Base-by-base conservation (phyloP, 2,113 vertebrate species). In the Spheniscus mendiculus region DNA sequence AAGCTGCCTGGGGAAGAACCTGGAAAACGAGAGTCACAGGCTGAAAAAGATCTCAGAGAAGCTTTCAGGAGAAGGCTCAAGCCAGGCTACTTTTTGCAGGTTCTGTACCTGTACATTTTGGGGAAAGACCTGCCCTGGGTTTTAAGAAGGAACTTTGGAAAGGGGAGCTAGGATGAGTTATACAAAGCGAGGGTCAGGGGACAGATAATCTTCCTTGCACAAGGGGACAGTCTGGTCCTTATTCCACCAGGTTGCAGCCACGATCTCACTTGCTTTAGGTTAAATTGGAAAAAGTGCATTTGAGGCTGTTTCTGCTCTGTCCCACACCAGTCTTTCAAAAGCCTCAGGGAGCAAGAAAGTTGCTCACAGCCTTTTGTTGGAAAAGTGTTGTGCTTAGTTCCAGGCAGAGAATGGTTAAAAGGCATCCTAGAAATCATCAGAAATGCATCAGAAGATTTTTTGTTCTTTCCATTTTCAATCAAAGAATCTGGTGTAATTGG, bases 351-450 rank as follows among this genome's bases (percentile, higher is more conserved):
- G 50, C 2, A 12, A 61, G 72, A 6, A 80, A 52, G 15, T 45
- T 47, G 11, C 38, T 59, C n/a, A 7, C 29, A 78, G 66, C 12
- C 12, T 67, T 52, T 42, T 50, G 40, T 19, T 36, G 42, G 66
- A 9, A 55, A 58, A 81, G 21, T 3, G 11, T 50, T 10, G 7
- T 45, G 25, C 53, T 36, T 58, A 19, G 9, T 27, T 79, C 47
- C 65, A 76, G 90, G 56, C 70, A 93, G 13, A 47, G 55, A 83
- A 69, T 4, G 53, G 94, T 97, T 97, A 96, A 97, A 88, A 79
- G 52, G 15, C 56, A 91, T 44, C 38, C 70, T 32, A 52, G 70
- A 89, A 87, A 87, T 82, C 38, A 58, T 59, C 77, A 83, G 32
- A 25, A 82, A 36, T 19, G 4, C 83, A 90, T 42, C 89, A 78